Conservation (phyloP, 2,113 vertebrate genomes). For the Myiozetetes cayanensis region DNA sequence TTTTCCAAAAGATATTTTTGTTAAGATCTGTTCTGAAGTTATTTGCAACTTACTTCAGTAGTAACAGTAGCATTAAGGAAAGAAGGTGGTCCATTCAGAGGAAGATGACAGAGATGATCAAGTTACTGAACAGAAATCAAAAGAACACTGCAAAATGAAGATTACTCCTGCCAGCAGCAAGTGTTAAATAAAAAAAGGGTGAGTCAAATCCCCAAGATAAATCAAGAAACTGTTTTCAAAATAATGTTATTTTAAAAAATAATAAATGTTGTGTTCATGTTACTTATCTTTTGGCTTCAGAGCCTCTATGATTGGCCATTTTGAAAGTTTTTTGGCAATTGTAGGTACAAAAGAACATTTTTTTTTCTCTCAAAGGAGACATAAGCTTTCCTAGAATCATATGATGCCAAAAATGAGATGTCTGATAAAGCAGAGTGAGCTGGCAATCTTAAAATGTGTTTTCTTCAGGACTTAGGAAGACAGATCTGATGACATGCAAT, state of each 20-base stretch:
- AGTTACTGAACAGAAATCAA: background rate
- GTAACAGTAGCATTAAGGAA: background rate
- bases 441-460: background rate
- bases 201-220: background rate
- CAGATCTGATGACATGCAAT: background rate
- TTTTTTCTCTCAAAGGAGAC: background rate
- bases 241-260: background rate
- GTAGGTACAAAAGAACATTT: background rate
- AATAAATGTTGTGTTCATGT: background rate
- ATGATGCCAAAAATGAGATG: background rate
- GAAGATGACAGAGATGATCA: background rate
- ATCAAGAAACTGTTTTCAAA: background rate
- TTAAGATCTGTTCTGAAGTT: background rate
- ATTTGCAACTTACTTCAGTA: background rate
- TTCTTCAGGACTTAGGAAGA: background rate
- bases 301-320: background rate
- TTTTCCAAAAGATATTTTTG: background rate
- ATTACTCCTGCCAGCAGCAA: background rate
- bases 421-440: background rate
- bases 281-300: slow-evolving; percentile 2
- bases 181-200: background rate
- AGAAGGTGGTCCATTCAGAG: background rate
- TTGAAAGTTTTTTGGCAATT: slow-evolving; percentile 5
- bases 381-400: background rate
- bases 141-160: background rate